Evolutionary conservation across 1,140 invertebrate genomes (phyloP), one percentile per base, ranked within the genome.

Genomic region (Scaptomyza pallida): DNA sequence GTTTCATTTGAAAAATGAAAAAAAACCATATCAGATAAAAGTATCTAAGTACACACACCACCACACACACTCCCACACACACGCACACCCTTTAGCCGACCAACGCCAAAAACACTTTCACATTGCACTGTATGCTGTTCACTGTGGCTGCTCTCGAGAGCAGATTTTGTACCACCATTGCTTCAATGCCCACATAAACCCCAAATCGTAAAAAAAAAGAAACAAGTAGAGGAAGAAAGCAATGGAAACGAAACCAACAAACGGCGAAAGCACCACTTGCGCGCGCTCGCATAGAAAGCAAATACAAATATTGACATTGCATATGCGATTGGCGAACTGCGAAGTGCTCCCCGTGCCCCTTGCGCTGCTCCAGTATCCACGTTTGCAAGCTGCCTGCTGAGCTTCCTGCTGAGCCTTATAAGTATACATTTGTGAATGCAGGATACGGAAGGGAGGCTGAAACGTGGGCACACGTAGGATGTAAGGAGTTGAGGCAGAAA

Each of bases 221-320:
- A 9, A 2, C 21, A n/a, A n/a, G n/a, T n/a, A n/a, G 19, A 21
- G 4, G 19, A 21, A 21, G 26, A 9, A 10, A 30, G 26, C 26
- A 30, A 30, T 30, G 26, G 26, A 30, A 8, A 30, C 26, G 45
- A 86, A 75, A 62, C 73, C 78, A 61, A 85, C 73, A 72, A 83
- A 83, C 70, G 72, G 51, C 33, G 23, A 61, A n/a, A n/a, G 30
- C 64, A 17, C 69, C 73, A 78, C 73, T 68, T 61, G 50, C 55
- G 47, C 45, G 61, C 57, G 55, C 77, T 78, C 78, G 64, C 81
- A 85, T 85, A 85, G 81, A 88, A 86, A 86, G 82, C 74, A 88
- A 88, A 86, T 88, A 81, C 82, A 88, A 86, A 86, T 88, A 86
- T 86, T 86, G 77, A 63, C 81, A 88, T 81, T 88, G 82, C 82